A percentile compares a stretch with the other conserved stretches of the same genome.
These are phyloP conservation scores for Agriopis leucophaearia DNA, from an alignment of 2,888 invertebrate species.

Conservation along the genomic window DNA sequence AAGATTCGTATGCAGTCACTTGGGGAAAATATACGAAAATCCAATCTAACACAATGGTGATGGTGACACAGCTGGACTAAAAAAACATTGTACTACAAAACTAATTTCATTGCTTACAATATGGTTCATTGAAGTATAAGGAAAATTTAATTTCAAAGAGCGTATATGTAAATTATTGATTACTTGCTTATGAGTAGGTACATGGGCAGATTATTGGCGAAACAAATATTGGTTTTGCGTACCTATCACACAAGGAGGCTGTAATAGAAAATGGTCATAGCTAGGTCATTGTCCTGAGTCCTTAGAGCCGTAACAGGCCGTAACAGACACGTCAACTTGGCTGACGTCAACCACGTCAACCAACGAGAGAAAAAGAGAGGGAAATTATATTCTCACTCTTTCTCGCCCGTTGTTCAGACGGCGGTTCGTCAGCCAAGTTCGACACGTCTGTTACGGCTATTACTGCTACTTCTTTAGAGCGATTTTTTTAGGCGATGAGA, in stretches of 20 bases:
- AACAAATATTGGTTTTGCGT: background rate
- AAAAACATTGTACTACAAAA: background rate
- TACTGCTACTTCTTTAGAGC: too few species aligned
- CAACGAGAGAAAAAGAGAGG: too few species aligned
- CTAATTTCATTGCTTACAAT: conserved; percentile 28
- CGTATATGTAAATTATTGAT: background rate
- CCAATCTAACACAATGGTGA: background rate
- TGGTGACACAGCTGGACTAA: background rate
- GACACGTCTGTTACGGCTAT: too few species aligned
- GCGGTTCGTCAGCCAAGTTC: too few species aligned
- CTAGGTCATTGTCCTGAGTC: too few species aligned
- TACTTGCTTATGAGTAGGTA: background rate
- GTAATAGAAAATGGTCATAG: background rate
- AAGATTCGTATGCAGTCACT: background rate
- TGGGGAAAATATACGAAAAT: background rate
- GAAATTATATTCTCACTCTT: too few species aligned
- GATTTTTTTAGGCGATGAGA: too few species aligned
- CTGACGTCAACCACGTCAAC: too few species aligned
- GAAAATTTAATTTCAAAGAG: conserved; percentile 12
- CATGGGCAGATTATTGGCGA: background rate
- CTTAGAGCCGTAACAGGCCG: too few species aligned
- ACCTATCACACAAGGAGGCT: background rate
- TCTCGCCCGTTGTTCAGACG: too few species aligned
- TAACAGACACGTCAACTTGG: too few species aligned
- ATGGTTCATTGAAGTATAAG: conserved; percentile 17